Conservation (phyloP, 2,888 invertebrate genomes). For the Tachina grossa region DNA sequence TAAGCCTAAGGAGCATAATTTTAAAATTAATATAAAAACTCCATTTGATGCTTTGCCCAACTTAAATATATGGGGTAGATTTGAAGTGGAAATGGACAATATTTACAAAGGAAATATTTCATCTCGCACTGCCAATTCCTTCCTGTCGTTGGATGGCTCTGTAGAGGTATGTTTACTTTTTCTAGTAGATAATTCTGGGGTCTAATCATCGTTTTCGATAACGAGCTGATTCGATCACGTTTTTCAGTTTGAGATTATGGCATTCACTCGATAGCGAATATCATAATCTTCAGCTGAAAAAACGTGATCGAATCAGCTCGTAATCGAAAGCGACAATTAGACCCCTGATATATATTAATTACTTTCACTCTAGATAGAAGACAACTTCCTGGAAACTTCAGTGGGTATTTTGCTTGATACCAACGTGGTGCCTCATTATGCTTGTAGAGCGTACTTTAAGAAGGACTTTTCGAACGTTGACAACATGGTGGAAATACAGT, state of each 20-base stretch:
- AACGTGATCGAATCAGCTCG: no score
- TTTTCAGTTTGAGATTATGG: no score
- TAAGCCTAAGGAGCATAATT: conserved; percentile 82
- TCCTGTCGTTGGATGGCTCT: conserved; percentile 84
- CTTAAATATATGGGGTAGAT: conserved; percentile 82
- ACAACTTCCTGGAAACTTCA: conserved; percentile 86
- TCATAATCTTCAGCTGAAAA: no score
- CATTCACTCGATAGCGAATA: no score
- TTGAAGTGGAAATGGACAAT: conserved; percentile 83
- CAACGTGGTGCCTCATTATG: conserved; percentile 86
- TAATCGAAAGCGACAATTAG: no score
- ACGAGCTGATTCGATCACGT: conserved; percentile 51
- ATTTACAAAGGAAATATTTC: conserved; percentile 84
- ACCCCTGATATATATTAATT: no score
- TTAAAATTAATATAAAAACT: conserved; percentile 84
- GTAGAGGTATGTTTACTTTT: conserved; percentile 83
- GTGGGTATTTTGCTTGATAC: conserved; percentile 86
- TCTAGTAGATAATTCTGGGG: neutral
- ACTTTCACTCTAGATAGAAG: conserved; percentile 83
- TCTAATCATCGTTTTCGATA: neutral
- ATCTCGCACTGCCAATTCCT: conserved; percentile 83
- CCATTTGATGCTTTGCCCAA: conserved; percentile 84
- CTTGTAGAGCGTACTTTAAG: conserved; percentile 86
- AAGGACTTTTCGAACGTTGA: conserved; percentile 88
- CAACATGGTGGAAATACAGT: conserved; percentile 86